Conservation (phyloP, 2,888 invertebrate species). For the Bellardia pandia region DNA sequence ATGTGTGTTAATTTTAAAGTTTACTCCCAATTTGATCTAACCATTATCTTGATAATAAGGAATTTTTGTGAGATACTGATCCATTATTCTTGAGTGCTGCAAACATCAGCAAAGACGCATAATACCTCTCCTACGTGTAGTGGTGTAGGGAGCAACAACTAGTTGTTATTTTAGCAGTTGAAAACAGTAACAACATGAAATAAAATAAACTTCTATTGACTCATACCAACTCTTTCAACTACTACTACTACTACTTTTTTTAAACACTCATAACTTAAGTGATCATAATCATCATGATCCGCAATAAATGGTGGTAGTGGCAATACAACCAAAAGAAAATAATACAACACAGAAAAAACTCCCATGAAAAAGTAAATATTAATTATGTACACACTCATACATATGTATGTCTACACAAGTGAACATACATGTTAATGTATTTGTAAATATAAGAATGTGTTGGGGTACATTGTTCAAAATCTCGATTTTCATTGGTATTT, state of each 20-base stretch:
- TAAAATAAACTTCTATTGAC: slow-evolving; percentile 43
- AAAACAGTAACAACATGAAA: slow-evolving; percentile 14
- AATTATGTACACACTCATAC: slow-evolving; percentile 49
- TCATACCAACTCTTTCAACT: slow-evolving; percentile 29
- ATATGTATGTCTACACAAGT: slow-evolving; percentile 65
- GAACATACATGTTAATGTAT: slow-evolving; percentile 17
- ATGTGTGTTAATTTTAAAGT: too few relatives aligned
- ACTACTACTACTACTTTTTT: slow-evolving; percentile 10
- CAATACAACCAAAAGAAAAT: slow-evolving; percentile 23
- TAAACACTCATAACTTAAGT: slow-evolving; percentile 40
- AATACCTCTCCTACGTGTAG: background rate
- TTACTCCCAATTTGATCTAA: too few relatives aligned
- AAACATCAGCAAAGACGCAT: too few relatives aligned
- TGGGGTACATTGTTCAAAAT: slow-evolving; percentile 35
- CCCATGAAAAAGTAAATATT: slow-evolving; percentile 62
- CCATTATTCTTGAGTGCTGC: too few relatives aligned
- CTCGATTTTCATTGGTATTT: slow-evolving; percentile 59
- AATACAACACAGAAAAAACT: slow-evolving; percentile 35
- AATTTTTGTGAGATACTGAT: background rate
- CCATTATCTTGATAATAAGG: too few relatives aligned
- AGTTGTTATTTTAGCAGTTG: slow-evolving; percentile 32
- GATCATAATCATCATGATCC: slow-evolving; percentile 41
- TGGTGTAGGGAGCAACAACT: slow-evolving; percentile 1
- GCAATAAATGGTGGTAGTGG: slow-evolving; percentile 29
- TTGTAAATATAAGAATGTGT: background rate